A percentile compares a stretch with the other conserved stretches of the same genome.
These are phyloP conservation scores for Allobates femoralis DNA, from an alignment of 2,797 vertebrate genomes.

Conservation along the genomic window DNA sequence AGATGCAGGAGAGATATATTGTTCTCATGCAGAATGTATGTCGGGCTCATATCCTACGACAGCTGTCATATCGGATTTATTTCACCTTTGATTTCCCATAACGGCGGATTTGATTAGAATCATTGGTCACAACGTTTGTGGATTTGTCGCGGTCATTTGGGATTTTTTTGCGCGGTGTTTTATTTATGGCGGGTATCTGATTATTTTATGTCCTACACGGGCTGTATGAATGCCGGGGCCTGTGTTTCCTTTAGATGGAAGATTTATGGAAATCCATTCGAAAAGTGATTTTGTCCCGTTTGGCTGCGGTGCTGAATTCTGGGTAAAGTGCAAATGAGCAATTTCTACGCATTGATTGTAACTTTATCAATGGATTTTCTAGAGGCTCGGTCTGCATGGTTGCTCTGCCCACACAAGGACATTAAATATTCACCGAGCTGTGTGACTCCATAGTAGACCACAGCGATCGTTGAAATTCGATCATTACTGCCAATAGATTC, in stretches of 20 bases:
- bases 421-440: slow-evolving; percentile 17
- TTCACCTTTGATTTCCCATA: slow-evolving; percentile 18
- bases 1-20: too few relatives aligned
- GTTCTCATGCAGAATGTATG: neutral
- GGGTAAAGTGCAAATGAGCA: slow-evolving; percentile 24
- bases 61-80: slow-evolving; percentile 43
- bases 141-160: neutral
- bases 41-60: slow-evolving; percentile 17
- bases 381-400: neutral
- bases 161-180: neutral
- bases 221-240: neutral
- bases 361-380: slow-evolving; percentile 18
- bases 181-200: slow-evolving; percentile 29
- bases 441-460: neutral
- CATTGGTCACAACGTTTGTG: neutral
- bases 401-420: neutral
- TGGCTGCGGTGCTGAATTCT: neutral
- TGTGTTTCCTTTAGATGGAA: neutral
- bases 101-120: slow-evolving; percentile 11
- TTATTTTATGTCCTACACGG: slow-evolving; percentile 13
- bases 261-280: slow-evolving; percentile 19
- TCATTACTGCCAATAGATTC: slow-evolving; percentile 1
- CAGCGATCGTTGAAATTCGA: neutral
- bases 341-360: neutral
- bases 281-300: neutral